Conservation (phyloP, 2,888 invertebrate species). For the Agrochola lota region DNA sequence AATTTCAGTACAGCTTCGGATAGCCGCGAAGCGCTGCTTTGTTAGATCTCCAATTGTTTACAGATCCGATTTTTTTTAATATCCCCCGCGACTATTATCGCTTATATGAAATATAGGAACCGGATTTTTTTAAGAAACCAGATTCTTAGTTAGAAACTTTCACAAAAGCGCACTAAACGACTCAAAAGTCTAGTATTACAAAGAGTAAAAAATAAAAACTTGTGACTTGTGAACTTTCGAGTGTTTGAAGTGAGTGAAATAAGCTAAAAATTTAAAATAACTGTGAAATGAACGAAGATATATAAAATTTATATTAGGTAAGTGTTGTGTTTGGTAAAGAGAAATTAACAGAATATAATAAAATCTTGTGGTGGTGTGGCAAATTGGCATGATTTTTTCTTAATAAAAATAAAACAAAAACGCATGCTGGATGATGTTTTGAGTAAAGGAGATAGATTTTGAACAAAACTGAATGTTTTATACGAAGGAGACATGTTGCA, state of each 20-base stretch:
- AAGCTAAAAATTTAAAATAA: constrained; percentile 61
- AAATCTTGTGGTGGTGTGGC: constrained; percentile 86
- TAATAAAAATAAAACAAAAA: constrained; percentile 71
- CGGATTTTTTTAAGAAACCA: constrained; percentile 71
- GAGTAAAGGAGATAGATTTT: constrained; percentile 59
- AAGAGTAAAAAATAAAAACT: constrained; percentile 66
- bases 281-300: constrained; percentile 70
- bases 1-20: constrained; percentile 91
- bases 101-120: constrained; percentile 67
- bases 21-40: constrained; percentile 89
- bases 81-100: constrained; percentile 74
- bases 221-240: constrained; percentile 72
- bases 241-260: constrained; percentile 69
- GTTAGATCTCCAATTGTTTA: constrained; percentile 89
- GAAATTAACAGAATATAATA: constrained; percentile 80
- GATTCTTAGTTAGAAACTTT: constrained; percentile 61
- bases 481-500: constrained; percentile 64
- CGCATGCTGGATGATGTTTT: constrained; percentile 84
- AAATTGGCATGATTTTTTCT: constrained; percentile 82
- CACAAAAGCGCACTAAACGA: constrained; percentile 68
- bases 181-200: constrained; percentile 74
- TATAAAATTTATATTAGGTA: constrained; percentile 80
- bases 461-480: constrained; percentile 55
- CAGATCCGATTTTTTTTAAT: constrained; percentile 84
- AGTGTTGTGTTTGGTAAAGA: constrained; percentile 84